Evolutionary conservation across 2,888 invertebrate genomes (phyloP), one percentile per base, ranked within the genome.

Genomic region (Temnothorax ravouxi): DNA sequence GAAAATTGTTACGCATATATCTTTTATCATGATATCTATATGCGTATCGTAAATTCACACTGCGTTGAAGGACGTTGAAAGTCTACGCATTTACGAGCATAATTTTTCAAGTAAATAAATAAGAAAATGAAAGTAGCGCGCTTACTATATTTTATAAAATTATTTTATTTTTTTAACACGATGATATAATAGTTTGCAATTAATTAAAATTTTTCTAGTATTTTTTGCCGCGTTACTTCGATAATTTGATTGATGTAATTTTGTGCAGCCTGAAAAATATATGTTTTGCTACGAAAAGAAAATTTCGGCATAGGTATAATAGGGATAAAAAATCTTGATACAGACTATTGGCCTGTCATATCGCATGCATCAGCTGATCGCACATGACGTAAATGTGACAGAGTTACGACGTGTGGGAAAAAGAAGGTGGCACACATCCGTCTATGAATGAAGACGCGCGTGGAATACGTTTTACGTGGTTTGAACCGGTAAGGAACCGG

Each of bases 361-460:
- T 54, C 52, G 38, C 67, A 1, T 38, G 25, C 18, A 67, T 83
- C 84, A 89, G 86, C 89, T 89, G 86, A 67, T 83, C 2, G 18
- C 11, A 21, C 38, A 9, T 59, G 44, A 44, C n/a, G 18, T 50
- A 34, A 80, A 83, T 41, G 80, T 84, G 61, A 61, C 52, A 34
- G 18, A 54, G 8, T 41, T 9, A 34, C n/a, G 38, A 59, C n/a
- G 15, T 18, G 38, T 3, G 0, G 0, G 13, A 13, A 72, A 76
- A 50, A 9, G 50, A 25, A 25, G 3, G 29, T 25, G 25, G 15
- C 29, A 11, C 9, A 9, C 13, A 15, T 84, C 74, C 34, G 76
- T 88, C 54, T n/a, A 84, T 88, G 84, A 89, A 88, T 89, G 88
- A 87, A 89, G 83, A 85, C 4, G n/a, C n/a, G n/a, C 5, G 9